A percentile compares a stretch with the other conserved stretches of the same genome.
Conservation (phyloP, 37 sponge, comb jelly and placozoan genomes). For the Spongia lamella region DNA sequence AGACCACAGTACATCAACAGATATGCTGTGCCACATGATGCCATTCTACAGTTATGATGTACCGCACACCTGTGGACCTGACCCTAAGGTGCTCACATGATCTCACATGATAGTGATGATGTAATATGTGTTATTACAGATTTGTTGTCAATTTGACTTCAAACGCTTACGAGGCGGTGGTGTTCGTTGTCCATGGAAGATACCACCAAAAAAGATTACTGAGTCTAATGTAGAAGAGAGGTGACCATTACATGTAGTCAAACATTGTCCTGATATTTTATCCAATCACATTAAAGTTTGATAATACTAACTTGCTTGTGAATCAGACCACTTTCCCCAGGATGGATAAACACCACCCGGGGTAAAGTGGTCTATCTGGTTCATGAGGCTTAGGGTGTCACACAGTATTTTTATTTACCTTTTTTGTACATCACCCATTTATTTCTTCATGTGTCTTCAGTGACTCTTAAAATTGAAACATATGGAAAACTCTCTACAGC, state of each 20-base stretch:
- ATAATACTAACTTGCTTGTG: no score
- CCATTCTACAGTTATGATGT: conserved; percentile 94
- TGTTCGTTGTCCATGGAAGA: conserved; percentile 79
- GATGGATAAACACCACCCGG: no score
- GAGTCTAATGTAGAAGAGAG: conserved; percentile 63
- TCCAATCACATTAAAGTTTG: no score
- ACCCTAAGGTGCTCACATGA: conserved; percentile 65
- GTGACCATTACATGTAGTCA: conserved; percentile 5
- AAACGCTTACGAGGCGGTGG: conserved; percentile 52
- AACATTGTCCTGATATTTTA: no score
- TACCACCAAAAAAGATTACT: conserved; percentile 54
- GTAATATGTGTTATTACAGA: conserved; percentile 28
- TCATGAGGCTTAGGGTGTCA: conserved; percentile 9
- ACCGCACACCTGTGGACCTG: conserved; percentile 96
- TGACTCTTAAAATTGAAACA: no score
- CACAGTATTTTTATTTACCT: background rate
- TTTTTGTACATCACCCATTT: no score
- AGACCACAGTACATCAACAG: conserved; percentile 59
- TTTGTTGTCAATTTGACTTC: conserved; percentile 98
- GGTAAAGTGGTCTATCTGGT: background rate
- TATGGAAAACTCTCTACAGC: no score
- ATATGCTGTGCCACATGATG: conserved; percentile 86
- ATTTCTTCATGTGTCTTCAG: no score
- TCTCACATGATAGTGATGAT: no score
- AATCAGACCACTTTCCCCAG: no score